Evolutionary conservation across 2,888 invertebrate genomes (phyloP).

Genomic region (Hydraecia micacea): DNA sequence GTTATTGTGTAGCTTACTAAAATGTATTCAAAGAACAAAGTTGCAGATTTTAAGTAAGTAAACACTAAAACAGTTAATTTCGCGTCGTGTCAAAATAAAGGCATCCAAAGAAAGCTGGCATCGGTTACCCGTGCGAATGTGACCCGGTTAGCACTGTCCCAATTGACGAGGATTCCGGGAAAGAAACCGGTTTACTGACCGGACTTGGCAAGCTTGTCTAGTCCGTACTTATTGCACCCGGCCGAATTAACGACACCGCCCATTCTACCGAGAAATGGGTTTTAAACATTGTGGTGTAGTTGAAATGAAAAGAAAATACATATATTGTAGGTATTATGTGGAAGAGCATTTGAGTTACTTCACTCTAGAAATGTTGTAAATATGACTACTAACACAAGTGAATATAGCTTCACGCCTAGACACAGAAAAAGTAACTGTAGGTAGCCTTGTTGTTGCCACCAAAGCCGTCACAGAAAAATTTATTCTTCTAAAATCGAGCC

Average conservation of each 20-base stretch:
- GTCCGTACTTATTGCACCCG: slow-evolving; percentile 53
- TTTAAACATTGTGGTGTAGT: slow-evolving; percentile 37
- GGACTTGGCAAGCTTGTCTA: slow-evolving; percentile 56
- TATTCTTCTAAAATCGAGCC: background rate
- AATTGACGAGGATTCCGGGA: slow-evolving; percentile 56
- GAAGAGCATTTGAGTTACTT: background rate
- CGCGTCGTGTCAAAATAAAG: slow-evolving; percentile 28
- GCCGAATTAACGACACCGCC: slow-evolving; percentile 57
- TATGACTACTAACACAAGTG: background rate
- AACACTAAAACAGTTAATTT: slow-evolving; percentile 8
- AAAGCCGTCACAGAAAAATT: background rate
- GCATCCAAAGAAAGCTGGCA: slow-evolving; percentile 54
- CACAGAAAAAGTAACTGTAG: background rate
- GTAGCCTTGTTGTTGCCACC: background rate
- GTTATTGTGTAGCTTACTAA: background rate
- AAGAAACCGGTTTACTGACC: slow-evolving; percentile 62
- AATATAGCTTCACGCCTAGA: background rate
- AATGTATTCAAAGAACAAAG: background rate
- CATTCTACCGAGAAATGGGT: slow-evolving; percentile 34
- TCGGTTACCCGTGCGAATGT: slow-evolving; percentile 52
- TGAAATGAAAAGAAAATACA: slow-evolving; percentile 21
- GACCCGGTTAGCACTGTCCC: slow-evolving; percentile 59
- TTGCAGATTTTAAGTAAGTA: background rate
- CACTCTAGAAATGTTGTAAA: background rate
- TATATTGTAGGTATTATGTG: background rate